Evolutionary conservation across 2,797 vertebrate species (phyloP), one percentile per base, ranked within the genome.

Genomic region (Pangasius macronema): DNA sequence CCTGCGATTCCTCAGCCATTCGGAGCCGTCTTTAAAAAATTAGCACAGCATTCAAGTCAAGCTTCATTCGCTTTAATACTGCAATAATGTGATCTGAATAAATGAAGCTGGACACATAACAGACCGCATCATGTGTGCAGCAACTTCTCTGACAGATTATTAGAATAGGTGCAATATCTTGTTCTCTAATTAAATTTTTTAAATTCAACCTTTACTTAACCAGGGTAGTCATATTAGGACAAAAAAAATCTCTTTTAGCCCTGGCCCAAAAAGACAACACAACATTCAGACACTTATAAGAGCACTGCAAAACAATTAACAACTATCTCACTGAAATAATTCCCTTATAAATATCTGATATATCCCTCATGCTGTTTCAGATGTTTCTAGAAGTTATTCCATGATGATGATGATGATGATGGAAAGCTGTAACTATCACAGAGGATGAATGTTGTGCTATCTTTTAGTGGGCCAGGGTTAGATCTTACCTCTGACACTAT

Each of bases 1-100:
- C 84, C 33, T n/a, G 24, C 36, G 22, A 68, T 30, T 86, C 82
- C 33, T 85, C 67, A 33, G 53, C 42, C 46, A 16, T 82, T 49
- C 5, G 7, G 36, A 18, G 61, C 13, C 57, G 14, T 53, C 61
- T 61, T 80, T 6, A 33, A 59, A 16, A 68, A 83, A 36, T 27
- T 36, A 77, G 22, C 11, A 63, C 39, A 27, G 18, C 11, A 39
- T 73, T 79, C 73, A 53, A 53, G 11, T 77, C 42, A 39, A 36
- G 42, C 27, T 65, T 70, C 30, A 79, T 39, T 9, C 3, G 18
- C 61, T 3, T 84, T 5, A 70, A 42, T 77, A 49, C 4, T 30
- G 16, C 80, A n/a, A 11, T 30, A 46, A 65, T 14, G 8, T 36
- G 18, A 57, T 1, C 18, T 14, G 55, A 46, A 3, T 14, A n/a